These are phyloP conservation scores for Danio tinwini DNA, from an alignment of 2,797 vertebrate genomes.

Conservation along the genomic window DNA sequence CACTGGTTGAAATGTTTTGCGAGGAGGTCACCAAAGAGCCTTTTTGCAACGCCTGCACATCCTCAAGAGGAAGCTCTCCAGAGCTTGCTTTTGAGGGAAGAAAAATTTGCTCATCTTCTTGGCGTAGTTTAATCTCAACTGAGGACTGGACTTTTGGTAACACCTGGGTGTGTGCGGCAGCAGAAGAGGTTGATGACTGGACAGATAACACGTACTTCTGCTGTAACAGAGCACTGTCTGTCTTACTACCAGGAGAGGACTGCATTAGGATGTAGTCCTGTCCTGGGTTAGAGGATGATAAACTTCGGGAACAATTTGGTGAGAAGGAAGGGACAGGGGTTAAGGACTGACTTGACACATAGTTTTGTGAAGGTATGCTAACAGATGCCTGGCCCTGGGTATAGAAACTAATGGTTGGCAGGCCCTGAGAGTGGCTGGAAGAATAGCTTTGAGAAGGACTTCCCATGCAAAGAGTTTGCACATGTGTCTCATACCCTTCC, in stretches of 20 bases:
- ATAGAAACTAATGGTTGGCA: slow-evolving; percentile 89
- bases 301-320: slow-evolving; percentile 81
- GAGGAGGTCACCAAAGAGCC: slow-evolving; percentile 82
- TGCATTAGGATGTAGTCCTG: slow-evolving; percentile 89
- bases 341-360: slow-evolving; percentile 86
- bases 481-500: slow-evolving; percentile 86
- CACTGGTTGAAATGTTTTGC: slow-evolving; percentile 79
- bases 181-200: slow-evolving; percentile 83
- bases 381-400: slow-evolving; percentile 86
- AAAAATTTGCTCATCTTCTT: slow-evolving; percentile 84
- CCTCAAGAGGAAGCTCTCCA: slow-evolving; percentile 85
- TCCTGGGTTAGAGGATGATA: slow-evolving; percentile 82
- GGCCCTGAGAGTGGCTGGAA: slow-evolving; percentile 90
- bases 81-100: slow-evolving; percentile 80
- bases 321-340: slow-evolving; percentile 86
- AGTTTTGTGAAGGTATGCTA: slow-evolving; percentile 87
- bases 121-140: slow-evolving; percentile 85
- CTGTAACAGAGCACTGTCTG: slow-evolving; percentile 83
- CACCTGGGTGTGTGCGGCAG: slow-evolving; percentile 82
- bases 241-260: slow-evolving; percentile 82
- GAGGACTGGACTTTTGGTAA: slow-evolving; percentile 86
- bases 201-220: slow-evolving; percentile 88
- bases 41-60: slow-evolving; percentile 88
- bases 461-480: slow-evolving; percentile 87
- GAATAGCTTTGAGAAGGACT: slow-evolving; percentile 89